Evolutionary conservation across 1,140 invertebrate species (phyloP).

Genomic region (Philotrypesis tridentata): DNA sequence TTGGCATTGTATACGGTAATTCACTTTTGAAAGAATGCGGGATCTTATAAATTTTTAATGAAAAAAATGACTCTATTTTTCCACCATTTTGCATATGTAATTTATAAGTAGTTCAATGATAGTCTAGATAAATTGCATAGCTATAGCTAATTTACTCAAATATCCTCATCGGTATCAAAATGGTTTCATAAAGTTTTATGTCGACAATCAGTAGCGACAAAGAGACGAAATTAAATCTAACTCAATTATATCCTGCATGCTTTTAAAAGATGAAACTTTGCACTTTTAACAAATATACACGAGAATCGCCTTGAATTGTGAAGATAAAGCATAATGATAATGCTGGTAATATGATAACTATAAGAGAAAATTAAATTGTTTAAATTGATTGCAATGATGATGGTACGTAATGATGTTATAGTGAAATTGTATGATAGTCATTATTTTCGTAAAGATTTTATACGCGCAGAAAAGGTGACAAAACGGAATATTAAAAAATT

Average conservation of each 20-base stretch:
- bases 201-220: conserved; percentile 37
- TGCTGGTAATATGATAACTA: not conserved
- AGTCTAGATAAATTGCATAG: not conserved
- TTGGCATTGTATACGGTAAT: not conserved
- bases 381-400: conserved; percentile 32
- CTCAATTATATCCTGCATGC: conserved; percentile 7
- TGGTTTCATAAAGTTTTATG: not conserved
- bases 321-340: conserved; percentile 2
- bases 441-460: conserved; percentile 67
- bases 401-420: conserved; percentile 45
- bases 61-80: conserved; percentile 9
- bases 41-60: not conserved
- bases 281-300: conserved; percentile 16
- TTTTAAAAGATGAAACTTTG: conserved; percentile 35
- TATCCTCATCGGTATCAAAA: not conserved
- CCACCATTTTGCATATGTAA: not conserved
- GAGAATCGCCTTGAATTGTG: conserved; percentile 20
- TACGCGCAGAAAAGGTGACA: conserved; percentile 49
- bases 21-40: conserved; percentile 28
- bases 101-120: not conserved
- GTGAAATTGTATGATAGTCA: conserved; percentile 59
- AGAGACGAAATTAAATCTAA: conserved; percentile 3
- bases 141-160: not conserved
- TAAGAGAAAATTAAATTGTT: not conserved
- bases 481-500: conserved; percentile 44